These are phyloP conservation scores for Anseranas semipalmata DNA, from an alignment of 2,113 vertebrate genomes.

Conservation along the genomic window DNA sequence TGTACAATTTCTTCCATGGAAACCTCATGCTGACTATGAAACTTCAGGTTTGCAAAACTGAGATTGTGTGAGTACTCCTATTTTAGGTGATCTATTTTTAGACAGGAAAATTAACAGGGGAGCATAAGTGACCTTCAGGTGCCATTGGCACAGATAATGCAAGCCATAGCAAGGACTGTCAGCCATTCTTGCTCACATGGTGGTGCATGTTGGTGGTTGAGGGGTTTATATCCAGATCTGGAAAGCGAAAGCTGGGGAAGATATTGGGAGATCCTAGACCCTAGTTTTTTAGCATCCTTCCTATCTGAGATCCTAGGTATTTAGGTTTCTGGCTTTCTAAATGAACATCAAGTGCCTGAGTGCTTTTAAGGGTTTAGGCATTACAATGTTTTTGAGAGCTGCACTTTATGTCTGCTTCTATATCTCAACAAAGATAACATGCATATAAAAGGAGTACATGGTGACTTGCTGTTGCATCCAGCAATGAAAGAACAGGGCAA, in stretches of 20 bases:
- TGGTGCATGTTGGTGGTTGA: background rate
- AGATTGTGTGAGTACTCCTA: background rate
- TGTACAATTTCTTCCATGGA: background rate
- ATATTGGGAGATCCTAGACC: background rate
- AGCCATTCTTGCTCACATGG: rapidly evolving
- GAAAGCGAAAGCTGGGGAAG: background rate
- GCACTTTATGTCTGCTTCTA: background rate
- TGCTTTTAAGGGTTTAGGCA: background rate
- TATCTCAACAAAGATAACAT: background rate
- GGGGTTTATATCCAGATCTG: background rate
- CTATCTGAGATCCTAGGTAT: background rate
- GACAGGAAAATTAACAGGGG: background rate
- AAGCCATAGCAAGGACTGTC: background rate
- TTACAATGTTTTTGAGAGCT: background rate
- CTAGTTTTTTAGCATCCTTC: background rate
- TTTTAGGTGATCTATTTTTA: background rate
- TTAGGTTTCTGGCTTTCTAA: background rate
- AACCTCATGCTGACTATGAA: background rate
- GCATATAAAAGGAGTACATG: background rate
- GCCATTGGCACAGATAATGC: background rate
- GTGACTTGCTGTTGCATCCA: background rate
- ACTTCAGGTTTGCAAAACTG: background rate
- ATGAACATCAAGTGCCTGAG: rapidly evolving
- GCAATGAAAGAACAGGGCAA: rapidly evolving
- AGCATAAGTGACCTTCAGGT: background rate